phyloP scores from a whole-genome alignment of 2,113 vertebrate species.

The Cochlearius cochlearius region DNA sequence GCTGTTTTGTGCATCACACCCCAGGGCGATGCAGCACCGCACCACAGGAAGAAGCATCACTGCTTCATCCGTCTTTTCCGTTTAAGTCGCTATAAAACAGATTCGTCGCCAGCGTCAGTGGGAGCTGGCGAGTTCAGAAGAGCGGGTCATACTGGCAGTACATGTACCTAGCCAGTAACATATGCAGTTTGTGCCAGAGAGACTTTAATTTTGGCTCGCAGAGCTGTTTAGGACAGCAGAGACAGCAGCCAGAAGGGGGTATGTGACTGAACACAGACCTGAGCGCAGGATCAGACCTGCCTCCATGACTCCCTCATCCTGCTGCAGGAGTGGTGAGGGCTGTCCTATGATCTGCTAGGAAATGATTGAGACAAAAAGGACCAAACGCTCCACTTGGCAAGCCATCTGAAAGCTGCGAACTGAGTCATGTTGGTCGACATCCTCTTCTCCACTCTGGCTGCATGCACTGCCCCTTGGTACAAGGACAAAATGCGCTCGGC shows the following conservation, averaged over 20 bases:
- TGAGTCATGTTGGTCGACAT: accelerated
- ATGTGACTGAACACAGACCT: too few relatives aligned
- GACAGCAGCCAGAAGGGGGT: neutral
- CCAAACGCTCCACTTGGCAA: neutral
- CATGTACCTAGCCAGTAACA: neutral
- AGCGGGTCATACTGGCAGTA: neutral
- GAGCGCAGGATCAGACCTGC: neutral
- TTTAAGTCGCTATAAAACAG: neutral
- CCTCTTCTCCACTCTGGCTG: neutral
- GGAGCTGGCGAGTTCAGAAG: neutral
- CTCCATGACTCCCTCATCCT: neutral
- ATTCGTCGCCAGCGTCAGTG: neutral
- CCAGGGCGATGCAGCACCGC: neutral
- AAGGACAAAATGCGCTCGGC: accelerated
- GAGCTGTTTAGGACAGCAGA: neutral
- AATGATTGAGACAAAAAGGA: neutral
- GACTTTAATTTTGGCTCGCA: neutral
- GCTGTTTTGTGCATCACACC: neutral
- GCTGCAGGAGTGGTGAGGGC: neutral
- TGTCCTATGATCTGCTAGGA: neutral
- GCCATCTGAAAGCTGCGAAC: neutral
- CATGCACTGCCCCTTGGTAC: neutral
- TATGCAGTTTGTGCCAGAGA: accelerated
- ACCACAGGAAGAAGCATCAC: neutral
- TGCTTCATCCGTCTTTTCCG: neutral